Evolutionary conservation across 2,888 invertebrate genomes (phyloP), one percentile per base, ranked within the genome.

Genomic region (Heliconius charithonia): DNA sequence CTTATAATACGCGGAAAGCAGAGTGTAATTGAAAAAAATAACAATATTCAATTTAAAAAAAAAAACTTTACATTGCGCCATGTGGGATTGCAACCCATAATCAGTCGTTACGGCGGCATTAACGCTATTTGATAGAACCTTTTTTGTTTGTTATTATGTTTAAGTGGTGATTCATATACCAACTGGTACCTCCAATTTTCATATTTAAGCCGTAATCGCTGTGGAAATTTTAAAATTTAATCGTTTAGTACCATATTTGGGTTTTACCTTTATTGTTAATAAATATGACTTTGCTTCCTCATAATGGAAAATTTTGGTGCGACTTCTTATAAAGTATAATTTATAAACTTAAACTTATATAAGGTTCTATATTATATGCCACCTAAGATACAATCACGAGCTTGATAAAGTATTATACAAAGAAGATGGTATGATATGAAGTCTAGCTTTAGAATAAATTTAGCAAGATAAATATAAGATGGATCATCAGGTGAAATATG

Each of bases 321-420:
- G 19, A 51, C 7, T 51, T 19, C 19, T 51, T 25, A 27, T 13
- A 27, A 27, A 62, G 13, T 25, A 37, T 67, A 41, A 67, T 16
- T 67, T 67, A n/a, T 41, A 41, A 67, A 2, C 37, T 66, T 3
- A n/a, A 37, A 37, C 22, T 66, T 10, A 32, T 66, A 66, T 22
- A 29, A 66, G 19, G 32, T 37, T n/a, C 9, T 37, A n/a, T n/a
- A 67, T 37, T 67, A 67, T 37, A 62, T 4, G 22, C 2, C 22
- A 67, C 67, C 2, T 67, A 32, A 67, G 37, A 67, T 37, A 67
- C n/a, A 37, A n/a, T 37, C 67, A 67, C 67, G 67, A 65, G 65
- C 16, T 37, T n/a, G 37, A 37, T 67, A 67, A 67, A 10, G 0
- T 67, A 32, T 67, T 67, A 67, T 67, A 67, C n/a, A 67, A 67